A percentile compares a stretch with the other conserved stretches of the same genome.
These are phyloP conservation scores for Drosophila atripex DNA, from an alignment of 2,888 invertebrate genomes.

Conservation along the genomic window DNA sequence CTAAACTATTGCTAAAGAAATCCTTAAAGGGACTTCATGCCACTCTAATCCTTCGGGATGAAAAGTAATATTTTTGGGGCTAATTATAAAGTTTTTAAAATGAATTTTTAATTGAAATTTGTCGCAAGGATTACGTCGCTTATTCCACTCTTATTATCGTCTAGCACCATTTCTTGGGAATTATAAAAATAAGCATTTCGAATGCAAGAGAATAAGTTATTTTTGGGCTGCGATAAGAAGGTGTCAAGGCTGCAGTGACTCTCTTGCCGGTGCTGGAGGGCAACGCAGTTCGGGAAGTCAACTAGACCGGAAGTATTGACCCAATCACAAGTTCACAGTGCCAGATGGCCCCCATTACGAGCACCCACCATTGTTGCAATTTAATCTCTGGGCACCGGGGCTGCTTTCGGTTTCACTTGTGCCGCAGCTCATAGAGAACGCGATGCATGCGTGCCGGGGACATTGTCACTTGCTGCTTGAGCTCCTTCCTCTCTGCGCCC, in stretches of 20 bases:
- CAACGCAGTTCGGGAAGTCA: constrained; percentile 4
- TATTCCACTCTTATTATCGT: background rate
- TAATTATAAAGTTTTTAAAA: background rate
- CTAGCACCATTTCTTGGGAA: background rate
- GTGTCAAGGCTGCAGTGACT: constrained; percentile 2
- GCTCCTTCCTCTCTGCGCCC: constrained; percentile 2
- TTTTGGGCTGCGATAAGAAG: constrained; percentile 7
- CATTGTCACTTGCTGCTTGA: constrained; percentile 18
- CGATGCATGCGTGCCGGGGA: constrained; percentile 7
- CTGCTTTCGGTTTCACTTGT: constrained; percentile 32
- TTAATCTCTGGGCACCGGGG: constrained; percentile 24
- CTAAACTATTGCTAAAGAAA: background rate
- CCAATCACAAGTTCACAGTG: background rate
- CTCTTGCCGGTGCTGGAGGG: background rate
- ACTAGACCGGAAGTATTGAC: constrained; percentile 49
- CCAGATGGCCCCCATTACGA: constrained; percentile 27
- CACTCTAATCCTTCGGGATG: background rate
- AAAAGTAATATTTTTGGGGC: background rate
- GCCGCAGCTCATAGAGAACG: constrained; percentile 34
- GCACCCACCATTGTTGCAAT: constrained; percentile 55
- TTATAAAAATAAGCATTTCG: background rate
- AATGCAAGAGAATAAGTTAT: constrained; percentile 4
- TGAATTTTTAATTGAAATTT: background rate
- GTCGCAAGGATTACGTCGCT: background rate
- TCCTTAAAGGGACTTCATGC: background rate